Evolutionary conservation across 1,140 invertebrate species (phyloP), one percentile per base, ranked within the genome.

Genomic region (Danaus melanippus): DNA sequence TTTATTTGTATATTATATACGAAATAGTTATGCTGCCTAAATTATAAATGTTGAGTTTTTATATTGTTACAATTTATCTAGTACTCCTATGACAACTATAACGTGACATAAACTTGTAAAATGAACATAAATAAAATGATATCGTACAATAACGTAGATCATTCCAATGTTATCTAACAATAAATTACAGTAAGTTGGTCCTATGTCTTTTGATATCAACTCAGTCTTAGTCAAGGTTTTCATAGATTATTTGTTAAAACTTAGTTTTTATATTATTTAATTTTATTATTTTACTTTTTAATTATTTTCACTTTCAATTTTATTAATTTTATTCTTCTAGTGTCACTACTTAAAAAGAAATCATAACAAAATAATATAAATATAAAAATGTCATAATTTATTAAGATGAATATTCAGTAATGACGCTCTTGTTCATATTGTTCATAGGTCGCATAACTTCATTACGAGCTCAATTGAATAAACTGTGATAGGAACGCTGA

Each of bases 391-490:
- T 32, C 21, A 32, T 32, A 32, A 32, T 32, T 32, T 32, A 32
- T 32, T 32, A 32, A 32, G 21, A 32, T 32, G 21, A 32, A 32
- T 32, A 32, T 32, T 32, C 21, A 49, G 17, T 46, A 51, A 42
- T 57, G 56, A 56, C 44, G 47, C 67, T 58, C 56, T 73, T 71
- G 69, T 71, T 72, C 68, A 69, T 71, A 71, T 62, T 68, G 75
- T 73, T 66, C 74, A 82, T 74, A 74, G 62, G 74, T 76, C 78
- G 71, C 82, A 76, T 84, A 83, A 79, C 74, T 83, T 84, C 80
- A 84, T 86, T 83, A 86, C 71, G 72, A 74, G 69, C 73, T 84
- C 84, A 86, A 86, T 86, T 86, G 81, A 84, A 86, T 86, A 86
- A 86, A 84, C 81, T 84, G 80, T 81, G 77, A 86, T 86, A 84